These are phyloP conservation scores for Cinclus mexicanus DNA, from an alignment of 2,113 vertebrate genomes.

Conservation along the genomic window DNA sequence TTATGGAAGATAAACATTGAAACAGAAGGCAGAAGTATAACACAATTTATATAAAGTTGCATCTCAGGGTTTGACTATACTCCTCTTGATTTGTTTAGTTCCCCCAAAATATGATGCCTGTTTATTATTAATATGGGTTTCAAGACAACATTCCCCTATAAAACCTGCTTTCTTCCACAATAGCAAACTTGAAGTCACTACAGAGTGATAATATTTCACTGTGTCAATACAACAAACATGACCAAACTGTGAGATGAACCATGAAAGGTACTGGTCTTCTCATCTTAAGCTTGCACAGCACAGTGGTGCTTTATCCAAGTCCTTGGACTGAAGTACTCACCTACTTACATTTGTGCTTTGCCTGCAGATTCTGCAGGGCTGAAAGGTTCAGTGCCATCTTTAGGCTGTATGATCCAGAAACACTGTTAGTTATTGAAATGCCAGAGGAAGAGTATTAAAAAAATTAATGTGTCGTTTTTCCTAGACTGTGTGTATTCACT, in stretches of 20 bases:
- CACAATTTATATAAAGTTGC: conserved; percentile 10
- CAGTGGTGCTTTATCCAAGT: background rate
- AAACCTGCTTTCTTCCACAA: background rate
- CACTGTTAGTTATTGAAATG: background rate
- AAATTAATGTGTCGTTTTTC: background rate
- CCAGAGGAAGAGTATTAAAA: background rate
- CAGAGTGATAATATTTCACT: background rate
- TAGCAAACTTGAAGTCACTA: background rate
- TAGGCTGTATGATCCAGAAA: background rate
- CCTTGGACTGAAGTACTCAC: background rate
- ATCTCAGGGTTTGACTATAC: background rate
- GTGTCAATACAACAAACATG: background rate
- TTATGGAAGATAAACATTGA: conserved; percentile 46
- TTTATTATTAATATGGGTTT: background rate
- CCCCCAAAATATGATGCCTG: background rate
- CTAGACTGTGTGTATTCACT: background rate
- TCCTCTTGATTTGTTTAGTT: background rate
- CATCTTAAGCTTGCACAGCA: background rate
- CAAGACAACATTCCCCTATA: background rate
- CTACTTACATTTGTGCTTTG: background rate
- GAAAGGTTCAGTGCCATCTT: background rate
- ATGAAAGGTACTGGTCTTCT: background rate
- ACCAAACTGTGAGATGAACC: background rate
- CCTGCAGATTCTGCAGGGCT: background rate
- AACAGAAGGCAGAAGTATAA: conserved; percentile 14